Conservation (phyloP, 37 sponge, comb jelly and placozoan genomes). For the Lycopodina hypogea region DNA sequence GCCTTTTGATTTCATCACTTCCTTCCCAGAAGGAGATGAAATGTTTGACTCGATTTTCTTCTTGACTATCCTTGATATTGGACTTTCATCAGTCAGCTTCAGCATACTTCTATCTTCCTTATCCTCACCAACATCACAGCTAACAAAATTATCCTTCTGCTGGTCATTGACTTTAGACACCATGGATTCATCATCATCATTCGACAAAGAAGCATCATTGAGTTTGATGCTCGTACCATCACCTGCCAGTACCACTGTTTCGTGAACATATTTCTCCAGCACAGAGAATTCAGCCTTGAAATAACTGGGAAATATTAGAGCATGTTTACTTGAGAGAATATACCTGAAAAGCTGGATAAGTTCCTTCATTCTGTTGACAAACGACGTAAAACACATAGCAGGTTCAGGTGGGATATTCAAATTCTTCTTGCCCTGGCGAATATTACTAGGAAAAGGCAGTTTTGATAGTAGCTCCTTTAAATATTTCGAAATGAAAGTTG, state of each 20-base stretch:
- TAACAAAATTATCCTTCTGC: too few species aligned
- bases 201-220: neutral
- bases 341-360: neutral
- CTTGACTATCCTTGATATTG: too few species aligned
- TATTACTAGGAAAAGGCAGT: slow-evolving; percentile 7
- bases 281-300: slow-evolving; percentile 21
- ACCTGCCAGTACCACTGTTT: neutral
- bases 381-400: neutral
- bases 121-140: too few species aligned
- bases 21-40: too few species aligned
- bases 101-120: too few species aligned
- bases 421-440: neutral
- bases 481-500: neutral
- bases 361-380: slow-evolving; percentile 32
- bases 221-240: neutral
- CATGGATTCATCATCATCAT: neutral
- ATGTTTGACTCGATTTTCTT: too few species aligned
- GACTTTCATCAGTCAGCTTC: too few species aligned
- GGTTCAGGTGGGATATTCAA: neutral
- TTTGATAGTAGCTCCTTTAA: slow-evolving; percentile 24
- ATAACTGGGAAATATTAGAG: neutral
- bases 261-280: neutral
- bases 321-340: neutral
- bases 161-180: too few species aligned
- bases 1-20: too few species aligned